A percentile compares a stretch with the other conserved stretches of the same genome.
phyloP scores from a whole-genome alignment of 2,113 vertebrate species.

The Chionodraco myersi region DNA sequence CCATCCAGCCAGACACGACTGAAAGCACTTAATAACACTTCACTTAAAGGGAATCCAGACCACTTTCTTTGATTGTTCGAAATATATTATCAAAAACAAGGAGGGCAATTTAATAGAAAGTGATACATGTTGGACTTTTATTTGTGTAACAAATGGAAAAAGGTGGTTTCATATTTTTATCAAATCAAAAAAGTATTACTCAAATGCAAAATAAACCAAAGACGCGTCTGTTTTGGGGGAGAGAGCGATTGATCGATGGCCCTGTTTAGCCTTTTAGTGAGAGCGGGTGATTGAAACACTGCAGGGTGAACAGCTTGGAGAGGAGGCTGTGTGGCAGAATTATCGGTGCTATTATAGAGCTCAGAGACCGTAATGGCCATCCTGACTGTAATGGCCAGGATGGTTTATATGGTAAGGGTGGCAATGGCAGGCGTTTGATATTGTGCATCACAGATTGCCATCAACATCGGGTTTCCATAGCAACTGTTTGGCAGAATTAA shows the following conservation, averaged over 20 bases:
- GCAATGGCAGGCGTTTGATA: conserved; percentile 48
- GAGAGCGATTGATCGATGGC: conserved; percentile 47
- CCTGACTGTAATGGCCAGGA: conserved; percentile 58
- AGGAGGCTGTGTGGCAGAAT: conserved; percentile 50
- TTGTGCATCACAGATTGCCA: conserved; percentile 41
- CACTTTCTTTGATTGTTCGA: conserved; percentile 32
- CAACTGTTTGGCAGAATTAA: not conserved
- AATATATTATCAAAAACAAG: conserved; percentile 8
- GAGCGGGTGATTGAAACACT: conserved; percentile 40
- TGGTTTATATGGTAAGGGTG: conserved; percentile 52
- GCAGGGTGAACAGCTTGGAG: conserved; percentile 60
- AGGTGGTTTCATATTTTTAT: conserved; percentile 7
- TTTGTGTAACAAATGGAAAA: conserved; percentile 27
- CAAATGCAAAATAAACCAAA: conserved; percentile 44
- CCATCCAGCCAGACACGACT: conserved; percentile 24
- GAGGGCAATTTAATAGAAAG: conserved; percentile 1
- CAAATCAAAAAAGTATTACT: conserved; percentile 18
- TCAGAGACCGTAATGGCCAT: conserved; percentile 58
- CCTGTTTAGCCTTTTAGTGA: conserved; percentile 54
- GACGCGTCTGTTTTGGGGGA: conserved; percentile 43
- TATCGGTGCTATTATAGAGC: conserved; percentile 56
- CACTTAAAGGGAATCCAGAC: conserved; percentile 40
- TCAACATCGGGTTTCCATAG: conserved; percentile 36
- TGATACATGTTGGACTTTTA: not conserved
- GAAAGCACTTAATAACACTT: conserved; percentile 41